Base-by-base conservation (phyloP, 1,140 invertebrate genomes). In the Elymnias hypermnestra region DNA sequence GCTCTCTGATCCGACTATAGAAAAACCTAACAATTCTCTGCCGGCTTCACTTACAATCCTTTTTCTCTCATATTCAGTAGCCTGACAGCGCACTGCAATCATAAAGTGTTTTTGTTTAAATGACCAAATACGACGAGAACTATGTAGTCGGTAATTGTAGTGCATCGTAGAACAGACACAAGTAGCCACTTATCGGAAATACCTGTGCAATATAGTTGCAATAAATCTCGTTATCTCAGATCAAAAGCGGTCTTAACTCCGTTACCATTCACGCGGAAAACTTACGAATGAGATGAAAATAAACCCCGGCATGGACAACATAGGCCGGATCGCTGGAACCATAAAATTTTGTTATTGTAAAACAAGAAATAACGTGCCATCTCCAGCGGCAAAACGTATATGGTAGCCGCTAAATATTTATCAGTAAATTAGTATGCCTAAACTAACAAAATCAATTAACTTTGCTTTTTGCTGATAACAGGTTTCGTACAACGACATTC, bases 361-460 rank as follows among this genome's bases (percentile, higher is more conserved):
- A 68, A 66, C 60, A 71, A 48, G 57, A 49, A 60, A 53, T 55
- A 44, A 61, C 57, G 54, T 61, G 63, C 66, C 70, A 71, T 76
- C 71, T 71, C 66, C 64, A 68, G 45, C 53, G 61, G 59, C 55
- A 65, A 59, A 67, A 70, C 72, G 60, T 66, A 72, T 73, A 72
- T 62, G 66, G 70, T 48, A 42, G 48, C 62, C 53, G 49, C 66
- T 77, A 65, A 75, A 81, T 78, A 81, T 81, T 81, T 71, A 81
- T 74, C 70, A 74, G 62, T 53, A 67, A 76, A 76, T 81, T 78
- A 76, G 72, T 78, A 76, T 74, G 71, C 64, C 68, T 71, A 76
- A 78, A 78, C 72, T 70, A 76, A 81, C 62, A 64, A 78, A 82
- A 78, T 78, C 74, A 78, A 82, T 82, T 76, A 82, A 72, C 48